Conservation (phyloP, 2,113 vertebrate genomes). For the Meles meles region DNA sequence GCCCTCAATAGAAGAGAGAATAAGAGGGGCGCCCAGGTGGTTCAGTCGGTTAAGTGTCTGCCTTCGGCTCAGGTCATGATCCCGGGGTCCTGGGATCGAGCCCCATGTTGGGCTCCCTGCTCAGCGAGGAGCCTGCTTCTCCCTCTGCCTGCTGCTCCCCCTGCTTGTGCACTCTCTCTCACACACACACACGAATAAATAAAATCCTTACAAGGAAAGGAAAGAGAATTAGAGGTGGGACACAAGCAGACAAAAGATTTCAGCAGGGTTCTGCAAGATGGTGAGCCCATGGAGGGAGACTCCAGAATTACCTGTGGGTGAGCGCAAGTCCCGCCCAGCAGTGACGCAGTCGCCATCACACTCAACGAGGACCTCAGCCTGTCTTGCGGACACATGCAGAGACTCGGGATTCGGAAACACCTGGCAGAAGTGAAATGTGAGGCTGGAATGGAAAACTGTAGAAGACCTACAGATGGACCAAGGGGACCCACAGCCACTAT, state of each 20-base stretch:
- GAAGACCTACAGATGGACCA: background rate
- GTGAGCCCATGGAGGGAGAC: background rate
- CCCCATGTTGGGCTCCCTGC: too few species aligned
- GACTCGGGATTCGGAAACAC: background rate
- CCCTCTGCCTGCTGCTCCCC: too few species aligned
- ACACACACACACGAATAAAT: background rate
- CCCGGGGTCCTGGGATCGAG: too few species aligned
- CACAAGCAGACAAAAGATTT: background rate
- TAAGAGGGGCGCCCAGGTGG: too few species aligned
- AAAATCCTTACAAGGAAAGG: background rate
- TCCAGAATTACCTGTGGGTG: background rate
- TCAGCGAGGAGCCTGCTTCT: too few species aligned
- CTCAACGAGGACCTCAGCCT: background rate
- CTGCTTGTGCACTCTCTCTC: too few species aligned
- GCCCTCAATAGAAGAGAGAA: background rate
- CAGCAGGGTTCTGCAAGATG: background rate
- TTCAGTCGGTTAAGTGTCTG: too few species aligned
- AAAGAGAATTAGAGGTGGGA: background rate
- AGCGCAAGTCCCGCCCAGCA: background rate
- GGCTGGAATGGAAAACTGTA: background rate
- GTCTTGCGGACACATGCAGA: background rate
- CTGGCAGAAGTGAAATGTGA: background rate
- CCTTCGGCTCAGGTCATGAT: too few species aligned
- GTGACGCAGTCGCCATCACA: accelerated
- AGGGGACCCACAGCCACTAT: background rate